These are phyloP conservation scores for Myzus persicae DNA, from an alignment of 1,140 invertebrate genomes.

Conservation along the genomic window DNA sequence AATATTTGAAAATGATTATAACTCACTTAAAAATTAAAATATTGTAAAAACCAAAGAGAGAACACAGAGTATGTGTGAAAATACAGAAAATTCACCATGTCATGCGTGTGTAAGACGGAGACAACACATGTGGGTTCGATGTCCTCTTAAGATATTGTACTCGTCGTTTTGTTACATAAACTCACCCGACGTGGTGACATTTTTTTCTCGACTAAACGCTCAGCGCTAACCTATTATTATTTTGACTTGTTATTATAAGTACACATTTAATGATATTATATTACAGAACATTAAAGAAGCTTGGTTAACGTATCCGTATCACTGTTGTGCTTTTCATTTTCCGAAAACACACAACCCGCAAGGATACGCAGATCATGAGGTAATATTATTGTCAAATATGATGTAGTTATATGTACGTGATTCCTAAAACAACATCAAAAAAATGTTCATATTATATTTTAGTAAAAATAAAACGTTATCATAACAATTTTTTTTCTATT, in stretches of 20 bases:
- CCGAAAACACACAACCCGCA: slow-evolving; percentile 79
- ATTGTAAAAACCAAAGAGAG: too few relatives aligned
- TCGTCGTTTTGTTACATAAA: neutral
- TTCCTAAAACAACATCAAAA: neutral
- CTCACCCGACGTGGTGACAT: neutral
- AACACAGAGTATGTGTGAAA: too few relatives aligned
- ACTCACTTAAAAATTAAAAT: too few relatives aligned
- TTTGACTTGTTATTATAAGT: neutral
- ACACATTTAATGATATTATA: neutral
- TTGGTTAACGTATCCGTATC: slow-evolving; percentile 83
- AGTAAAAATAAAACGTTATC: neutral
- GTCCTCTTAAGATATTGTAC: too few relatives aligned
- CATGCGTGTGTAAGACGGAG: too few relatives aligned
- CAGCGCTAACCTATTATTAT: neutral
- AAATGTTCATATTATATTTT: too few relatives aligned
- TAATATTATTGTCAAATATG: slow-evolving; percentile 61
- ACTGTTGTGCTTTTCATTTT: slow-evolving; percentile 88
- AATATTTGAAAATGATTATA: too few relatives aligned
- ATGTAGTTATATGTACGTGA: neutral
- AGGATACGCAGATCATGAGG: slow-evolving; percentile 70
- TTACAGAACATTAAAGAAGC: slow-evolving; percentile 68
- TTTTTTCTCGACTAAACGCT: neutral
- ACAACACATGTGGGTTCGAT: too few relatives aligned
- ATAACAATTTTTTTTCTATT: neutral
- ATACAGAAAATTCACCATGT: too few relatives aligned